Percentiles rank a stretch among this genome's conserved stretches.
Evolutionary conservation across 2,888 invertebrate genomes (phyloP).

Genomic region (Dryobota labecula): DNA sequence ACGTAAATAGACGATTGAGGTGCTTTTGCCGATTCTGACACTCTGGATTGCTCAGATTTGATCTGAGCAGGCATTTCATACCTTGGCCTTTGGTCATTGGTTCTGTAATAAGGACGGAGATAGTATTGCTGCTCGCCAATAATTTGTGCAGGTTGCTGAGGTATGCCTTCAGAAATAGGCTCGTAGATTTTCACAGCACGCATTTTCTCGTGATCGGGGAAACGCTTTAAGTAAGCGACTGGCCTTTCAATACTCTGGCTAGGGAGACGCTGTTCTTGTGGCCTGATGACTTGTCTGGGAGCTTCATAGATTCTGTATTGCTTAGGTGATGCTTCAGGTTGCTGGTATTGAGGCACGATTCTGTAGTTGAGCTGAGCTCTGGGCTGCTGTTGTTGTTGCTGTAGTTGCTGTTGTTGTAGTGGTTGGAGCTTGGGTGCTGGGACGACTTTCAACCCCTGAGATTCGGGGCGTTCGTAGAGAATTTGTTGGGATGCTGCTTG

Average conservation of each 20-base stretch:
- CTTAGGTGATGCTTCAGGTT: conserved; percentile 83
- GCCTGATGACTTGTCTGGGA: conserved; percentile 77
- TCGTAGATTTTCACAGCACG: conserved; percentile 83
- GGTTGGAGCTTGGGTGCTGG: conserved; percentile 85
- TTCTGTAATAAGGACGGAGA: conserved; percentile 81
- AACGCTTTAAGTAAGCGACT: conserved; percentile 83
- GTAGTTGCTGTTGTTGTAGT: conserved; percentile 66
- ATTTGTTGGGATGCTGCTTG: conserved; percentile 75
- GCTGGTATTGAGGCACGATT: conserved; percentile 82
- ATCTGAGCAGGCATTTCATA: conserved; percentile 76
- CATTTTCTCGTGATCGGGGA: conserved; percentile 83
- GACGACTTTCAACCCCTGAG: conserved; percentile 86
- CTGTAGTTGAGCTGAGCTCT: conserved; percentile 78
- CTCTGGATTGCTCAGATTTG: conserved; percentile 76
- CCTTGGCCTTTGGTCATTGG: conserved; percentile 80
- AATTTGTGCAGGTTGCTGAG: conserved; percentile 77
- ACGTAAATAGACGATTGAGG: conserved; percentile 86
- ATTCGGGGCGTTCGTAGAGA: conserved; percentile 82
- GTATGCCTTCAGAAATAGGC: conserved; percentile 75
- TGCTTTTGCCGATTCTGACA: conserved; percentile 78
- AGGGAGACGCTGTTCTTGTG: conserved; percentile 80
- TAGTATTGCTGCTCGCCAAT: conserved; percentile 85
- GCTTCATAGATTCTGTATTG: conserved; percentile 84
- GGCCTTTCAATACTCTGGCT: conserved; percentile 82
- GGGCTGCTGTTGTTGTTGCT: conserved; percentile 65